Base-by-base conservation (phyloP, 2,888 invertebrate species). In the Diachrysia chrysitis region DNA sequence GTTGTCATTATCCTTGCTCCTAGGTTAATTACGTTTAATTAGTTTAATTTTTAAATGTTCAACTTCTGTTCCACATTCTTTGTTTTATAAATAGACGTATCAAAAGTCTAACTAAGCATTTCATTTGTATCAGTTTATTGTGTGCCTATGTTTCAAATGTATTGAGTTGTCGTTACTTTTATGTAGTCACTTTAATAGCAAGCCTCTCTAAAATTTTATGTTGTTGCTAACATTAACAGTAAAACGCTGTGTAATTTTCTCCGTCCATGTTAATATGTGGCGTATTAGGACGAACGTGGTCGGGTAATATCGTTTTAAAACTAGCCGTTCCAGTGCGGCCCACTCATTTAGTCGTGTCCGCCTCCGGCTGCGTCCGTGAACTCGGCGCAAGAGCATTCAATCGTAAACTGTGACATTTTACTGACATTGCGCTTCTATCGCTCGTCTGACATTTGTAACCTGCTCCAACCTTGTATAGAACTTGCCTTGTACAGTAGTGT, bases 401-500 rank as follows among this genome's bases (percentile, higher is more conserved):
- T 87, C 90, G 88, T 93, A 91, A 92, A 93, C 87, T 91, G 85
- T 89, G 90, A 91, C 92, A 92, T 92, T 94, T 93, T 91, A 92
- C 87, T 90, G 91, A 89, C 91, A 92, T 89, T 90, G 91, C 89
- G 78, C 86, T 86, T 87, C 86, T 89, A 87, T 89, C 85, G 85
- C 85, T 75, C 73, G 79, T 85, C 84, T 87, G 87, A 87, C 91
- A 90, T 92, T 92, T 90, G 88, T 85, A 79, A 85, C 84, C 79
- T 82, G 82, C 82, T 81, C 76, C 83, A 89, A 90, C 90, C 90
- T 92, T 90, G 90, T 84, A 81, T 73, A 75, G 75, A 83, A 81
- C 81, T 82, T 73, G 84, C 83, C 84, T 82, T 83, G 79, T 79
- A 83, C 73, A 42, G 81, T 79, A 74, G 74, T 77, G 81, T 67